Base-by-base conservation (phyloP, 2,888 invertebrate genomes). In the Litoditis marina region DNA sequence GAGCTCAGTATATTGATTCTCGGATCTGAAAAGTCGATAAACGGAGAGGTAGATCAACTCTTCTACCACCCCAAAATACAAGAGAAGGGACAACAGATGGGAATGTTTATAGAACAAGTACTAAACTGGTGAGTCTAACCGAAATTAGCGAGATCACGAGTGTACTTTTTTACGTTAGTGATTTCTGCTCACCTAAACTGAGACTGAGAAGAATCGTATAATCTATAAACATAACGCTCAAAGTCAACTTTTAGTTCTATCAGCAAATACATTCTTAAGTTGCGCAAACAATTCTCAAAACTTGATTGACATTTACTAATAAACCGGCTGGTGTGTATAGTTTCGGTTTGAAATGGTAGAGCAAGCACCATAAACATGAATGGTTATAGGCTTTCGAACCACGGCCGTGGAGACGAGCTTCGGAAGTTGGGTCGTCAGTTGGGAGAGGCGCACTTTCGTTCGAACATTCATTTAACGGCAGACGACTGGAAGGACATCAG, bases 401-500 rank as follows among this genome's bases (percentile, higher is more conserved):
- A n/a, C 22, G 44, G 63, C 11, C 34, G 58, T 36, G 60, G 61
- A 28, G 50, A 59, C 28, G 42, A 56, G 8, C 42, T 68, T 7
- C 32, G 65, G 32, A 50, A 62, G 30, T 25, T 65, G 36, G 59
- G 68, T 27, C 32, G 68, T n/a, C 55, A 51, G 32, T 47, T 61
- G 50, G 68, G 68, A 16, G 61, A 69, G 16, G 66, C 64, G 7
- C 64, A 74, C 25, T 66, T 72, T 28, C 58, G 65, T 51, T 60
- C 69, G 1, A 78, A 76, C 39, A 30, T 71, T 25, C 70, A 77
- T 51, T 76, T 78, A 57, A 66, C 69, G 30, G 70, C 78, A 1
- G 69, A 74, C 13, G 71, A 81, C 49, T 80, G 78, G 77, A 81
- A 81, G 57, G 44, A 65, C 7, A 74, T 80, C 31, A 63, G 81